phyloP scores from a whole-genome alignment of 2,888 invertebrate genomes.

The Philonicus albiceps region DNA sequence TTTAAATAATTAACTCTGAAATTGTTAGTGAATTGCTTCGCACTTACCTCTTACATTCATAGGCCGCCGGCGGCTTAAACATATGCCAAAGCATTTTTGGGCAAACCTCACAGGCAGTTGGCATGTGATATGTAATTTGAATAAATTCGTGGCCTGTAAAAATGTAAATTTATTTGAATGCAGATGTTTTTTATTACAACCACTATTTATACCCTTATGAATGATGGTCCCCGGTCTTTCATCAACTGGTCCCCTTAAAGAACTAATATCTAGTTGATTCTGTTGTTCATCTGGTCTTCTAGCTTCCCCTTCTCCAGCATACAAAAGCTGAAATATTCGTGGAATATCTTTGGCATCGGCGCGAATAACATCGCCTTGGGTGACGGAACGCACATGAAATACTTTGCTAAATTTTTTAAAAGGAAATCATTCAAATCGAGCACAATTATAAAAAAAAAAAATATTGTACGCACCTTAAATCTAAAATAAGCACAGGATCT shows the following conservation, averaged over 20 bases:
- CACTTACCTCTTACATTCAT: slow-evolving; percentile 86
- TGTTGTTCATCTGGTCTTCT: slow-evolving; percentile 75
- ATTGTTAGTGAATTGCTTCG: background rate
- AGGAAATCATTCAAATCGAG: slow-evolving; percentile 3
- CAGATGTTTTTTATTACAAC: background rate
- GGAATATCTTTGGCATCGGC: slow-evolving; percentile 99
- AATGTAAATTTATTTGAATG: background rate
- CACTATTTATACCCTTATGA: slow-evolving; percentile 58
- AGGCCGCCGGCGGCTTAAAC: slow-evolving; percentile 96
- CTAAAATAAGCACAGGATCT: slow-evolving; percentile 93
- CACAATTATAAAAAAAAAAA: background rate
- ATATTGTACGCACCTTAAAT: slow-evolving; percentile 80
- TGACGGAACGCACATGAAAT: slow-evolving; percentile 97
- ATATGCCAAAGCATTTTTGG: slow-evolving; percentile 97
- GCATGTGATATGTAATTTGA: slow-evolving; percentile 96
- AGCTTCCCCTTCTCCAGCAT: slow-evolving; percentile 96
- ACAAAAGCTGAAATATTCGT: slow-evolving; percentile 95
- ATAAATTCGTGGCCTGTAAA: slow-evolving; percentile 86
- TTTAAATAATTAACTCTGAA: background rate
- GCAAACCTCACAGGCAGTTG: slow-evolving; percentile 97
- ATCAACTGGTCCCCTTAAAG: slow-evolving; percentile 64
- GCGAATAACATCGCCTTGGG: slow-evolving; percentile 98
- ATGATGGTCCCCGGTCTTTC: slow-evolving; percentile 62
- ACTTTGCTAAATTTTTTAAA: slow-evolving; percentile 78
- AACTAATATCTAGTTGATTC: slow-evolving; percentile 68